These are phyloP conservation scores for Ferrisia virgata DNA, from an alignment of 2,888 invertebrate genomes.

Conservation along the genomic window DNA sequence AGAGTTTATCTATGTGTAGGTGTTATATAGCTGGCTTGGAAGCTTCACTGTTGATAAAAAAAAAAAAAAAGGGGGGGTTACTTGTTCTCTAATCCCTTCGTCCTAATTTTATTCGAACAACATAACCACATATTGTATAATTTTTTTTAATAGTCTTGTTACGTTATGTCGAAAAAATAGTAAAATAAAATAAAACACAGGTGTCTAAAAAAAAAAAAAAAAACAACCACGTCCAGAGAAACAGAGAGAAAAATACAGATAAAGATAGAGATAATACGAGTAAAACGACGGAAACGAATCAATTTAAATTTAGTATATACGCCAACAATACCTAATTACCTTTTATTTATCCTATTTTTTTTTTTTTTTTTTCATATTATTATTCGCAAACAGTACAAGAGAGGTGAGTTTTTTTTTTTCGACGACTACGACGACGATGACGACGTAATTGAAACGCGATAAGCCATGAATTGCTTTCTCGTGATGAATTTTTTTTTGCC, in stretches of 20 bases:
- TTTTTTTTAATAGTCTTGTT: too few species aligned
- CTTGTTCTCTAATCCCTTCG: too few species aligned
- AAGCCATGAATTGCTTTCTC: background rate
- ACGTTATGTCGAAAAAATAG: background rate
- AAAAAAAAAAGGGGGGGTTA: too few species aligned
- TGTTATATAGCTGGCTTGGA: too few species aligned
- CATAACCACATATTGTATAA: too few species aligned
- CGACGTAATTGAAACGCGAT: background rate
- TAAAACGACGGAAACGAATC: conserved; percentile 43
- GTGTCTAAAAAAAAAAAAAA: background rate
- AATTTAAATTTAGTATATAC: conserved; percentile 19
- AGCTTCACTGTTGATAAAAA: too few species aligned
- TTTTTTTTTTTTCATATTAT: too few species aligned
- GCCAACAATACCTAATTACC: background rate
- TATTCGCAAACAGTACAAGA: background rate
- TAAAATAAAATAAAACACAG: background rate
- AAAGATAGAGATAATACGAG: conserved; percentile 26
- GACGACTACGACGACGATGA: background rate
- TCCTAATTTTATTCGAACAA: too few species aligned
- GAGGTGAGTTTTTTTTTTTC: background rate
- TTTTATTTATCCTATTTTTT: background rate
- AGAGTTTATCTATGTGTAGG: too few species aligned
- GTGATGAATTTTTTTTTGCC: background rate
- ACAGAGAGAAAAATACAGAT: background rate
- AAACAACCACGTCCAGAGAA: background rate